phyloP scores from a whole-genome alignment of 2,113 vertebrate genomes.

The Toxotes jaculatrix region DNA sequence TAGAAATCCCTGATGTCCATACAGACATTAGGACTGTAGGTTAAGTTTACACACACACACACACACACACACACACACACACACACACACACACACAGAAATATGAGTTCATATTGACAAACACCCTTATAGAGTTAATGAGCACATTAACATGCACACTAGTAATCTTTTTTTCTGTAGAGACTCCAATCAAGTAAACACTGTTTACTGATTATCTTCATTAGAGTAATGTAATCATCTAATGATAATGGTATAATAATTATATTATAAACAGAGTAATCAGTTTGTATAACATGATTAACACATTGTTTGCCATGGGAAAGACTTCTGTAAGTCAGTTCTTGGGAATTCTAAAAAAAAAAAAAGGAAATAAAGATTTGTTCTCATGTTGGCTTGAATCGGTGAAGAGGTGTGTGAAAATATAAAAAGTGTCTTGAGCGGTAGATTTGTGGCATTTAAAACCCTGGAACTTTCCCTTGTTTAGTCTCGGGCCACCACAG shows the following conservation, averaged over 20 bases:
- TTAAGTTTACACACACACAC: neutral
- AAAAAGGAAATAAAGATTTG: neutral
- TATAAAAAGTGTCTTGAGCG: too few relatives aligned
- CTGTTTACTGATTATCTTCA: conserved; percentile 10
- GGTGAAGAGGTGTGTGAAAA: too few relatives aligned
- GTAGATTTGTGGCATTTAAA: too few relatives aligned
- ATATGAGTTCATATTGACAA: neutral
- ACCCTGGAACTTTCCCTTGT: too few relatives aligned
- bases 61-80: conserved; percentile 6
- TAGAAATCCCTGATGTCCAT: too few relatives aligned
- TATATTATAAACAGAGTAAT: neutral
- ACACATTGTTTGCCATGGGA: neutral
- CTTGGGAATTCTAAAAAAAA: neutral
- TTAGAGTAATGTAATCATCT: conserved; percentile 16
- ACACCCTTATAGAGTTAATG: conserved; percentile 25
- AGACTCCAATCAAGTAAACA: conserved; percentile 22
- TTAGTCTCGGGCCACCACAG: too few relatives aligned
- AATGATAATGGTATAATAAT: conserved; percentile 11
- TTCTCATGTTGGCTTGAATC: neutral
- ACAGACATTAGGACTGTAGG: too few relatives aligned
- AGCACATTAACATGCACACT: conserved; percentile 33
- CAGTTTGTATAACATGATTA: neutral
- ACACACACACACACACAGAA: too few relatives aligned
- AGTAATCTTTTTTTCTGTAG: conserved; percentile 21
- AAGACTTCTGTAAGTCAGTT: neutral